Base-by-base conservation (phyloP, 2,797 vertebrate species). In the Eutrigla gurnardus region DNA sequence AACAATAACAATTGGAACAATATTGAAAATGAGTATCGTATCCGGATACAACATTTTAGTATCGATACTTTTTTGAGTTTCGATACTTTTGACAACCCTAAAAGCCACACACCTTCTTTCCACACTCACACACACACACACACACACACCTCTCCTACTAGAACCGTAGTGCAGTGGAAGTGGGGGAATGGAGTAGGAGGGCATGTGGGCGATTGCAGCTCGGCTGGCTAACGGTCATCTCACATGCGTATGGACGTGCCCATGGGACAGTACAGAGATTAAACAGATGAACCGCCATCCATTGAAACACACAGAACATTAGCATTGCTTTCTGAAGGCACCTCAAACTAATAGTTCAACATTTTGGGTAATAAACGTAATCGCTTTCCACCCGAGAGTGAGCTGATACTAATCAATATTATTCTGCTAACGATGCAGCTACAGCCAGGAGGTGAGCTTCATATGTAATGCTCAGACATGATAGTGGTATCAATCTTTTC, bases 141-240 rank as follows among this genome's bases (percentile, higher is more conserved):
- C n/a, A n/a, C n/a, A n/a, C 25, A 25, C 25, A 25, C 25, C 25
- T 36, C 45, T 36, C 7, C 52, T 12, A 39, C 36, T 59, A 46
- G 53, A 65, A 61, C 17, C 46, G 47, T 89, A 83, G 91, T 75
- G 81, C 69, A 86, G 74, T 3, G 53, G 45, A 64, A 49, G 67
- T 68, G 17, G 39, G 62, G 60, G 72, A 59, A 72, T 70, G 62
- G 65, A 75, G 53, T 12, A 6, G 4, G 58, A 74, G 36, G 53
- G 67, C 52, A 15, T 49, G 73, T 61, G 62, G 42, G 52, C 62
- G 74, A 73, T 53, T 77, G 70, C 59, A 69, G 76, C 11, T 60
- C 53, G 53, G 73, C n/a, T 45, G 40, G 67, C 73, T 85, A 86
- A 86, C 81, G 80, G 80, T 77, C 80, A 71, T 74, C 59, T 84